Evolutionary conservation across 2,113 vertebrate species (phyloP).

Genomic region (Tachycineta bicolor): DNA sequence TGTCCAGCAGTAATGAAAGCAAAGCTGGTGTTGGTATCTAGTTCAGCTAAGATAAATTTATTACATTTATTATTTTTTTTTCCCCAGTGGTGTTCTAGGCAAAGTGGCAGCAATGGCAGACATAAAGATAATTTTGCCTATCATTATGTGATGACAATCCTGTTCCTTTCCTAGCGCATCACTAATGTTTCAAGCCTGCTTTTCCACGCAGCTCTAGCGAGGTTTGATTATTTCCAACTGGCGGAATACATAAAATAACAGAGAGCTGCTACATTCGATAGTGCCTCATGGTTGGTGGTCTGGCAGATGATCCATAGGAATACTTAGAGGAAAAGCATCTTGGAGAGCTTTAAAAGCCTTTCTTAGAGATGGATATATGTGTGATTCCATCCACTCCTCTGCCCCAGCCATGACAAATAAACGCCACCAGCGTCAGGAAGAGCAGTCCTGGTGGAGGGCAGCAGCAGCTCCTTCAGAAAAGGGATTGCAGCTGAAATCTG

Average conservation of each 20-base stretch:
- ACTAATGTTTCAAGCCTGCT: not conserved
- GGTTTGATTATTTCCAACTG: constrained; percentile 38
- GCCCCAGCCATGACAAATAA: constrained; percentile 34
- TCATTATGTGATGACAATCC: not conserved
- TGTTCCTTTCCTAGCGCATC: not conserved
- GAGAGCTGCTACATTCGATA: not conserved
- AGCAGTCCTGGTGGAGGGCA: not conserved
- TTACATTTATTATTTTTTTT: not conserved
- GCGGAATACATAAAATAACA: not conserved
- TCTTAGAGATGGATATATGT: constrained; percentile 26
- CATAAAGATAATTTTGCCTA: not conserved
- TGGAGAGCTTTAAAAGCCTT: constrained; percentile 40
- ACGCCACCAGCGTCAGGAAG: not conserved
- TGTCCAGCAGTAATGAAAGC: not conserved
- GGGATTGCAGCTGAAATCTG: not conserved
- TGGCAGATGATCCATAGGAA: constrained; percentile 45
- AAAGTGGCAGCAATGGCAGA: not conserved
- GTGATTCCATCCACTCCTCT: not conserved
- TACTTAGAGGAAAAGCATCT: constrained; percentile 1
- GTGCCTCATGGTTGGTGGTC: constrained; percentile 54
- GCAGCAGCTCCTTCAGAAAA: not conserved
- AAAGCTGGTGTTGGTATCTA: not conserved
- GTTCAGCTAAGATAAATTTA: not conserved
- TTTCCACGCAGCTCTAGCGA: not conserved
- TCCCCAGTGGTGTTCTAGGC: not conserved